Evolutionary conservation across 2,888 invertebrate genomes (phyloP).

Genomic region (Anticlea derivata): DNA sequence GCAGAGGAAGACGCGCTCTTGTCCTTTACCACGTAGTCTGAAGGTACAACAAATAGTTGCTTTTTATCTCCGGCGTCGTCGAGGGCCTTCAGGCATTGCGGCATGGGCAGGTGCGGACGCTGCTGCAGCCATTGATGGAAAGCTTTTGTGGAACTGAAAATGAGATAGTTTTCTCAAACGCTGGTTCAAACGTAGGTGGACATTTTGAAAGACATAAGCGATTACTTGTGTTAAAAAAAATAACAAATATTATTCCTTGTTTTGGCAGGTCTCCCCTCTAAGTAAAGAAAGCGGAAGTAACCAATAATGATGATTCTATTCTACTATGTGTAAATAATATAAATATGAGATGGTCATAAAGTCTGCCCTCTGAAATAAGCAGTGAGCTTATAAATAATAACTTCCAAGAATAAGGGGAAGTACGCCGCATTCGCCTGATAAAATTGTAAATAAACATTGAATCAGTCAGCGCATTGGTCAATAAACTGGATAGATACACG

Average conservation of each 20-base stretch:
- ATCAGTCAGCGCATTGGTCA: slow-evolving; percentile 12
- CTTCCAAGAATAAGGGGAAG: slow-evolving; percentile 11
- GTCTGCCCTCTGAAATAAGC: background rate
- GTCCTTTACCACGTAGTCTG: slow-evolving; percentile 62
- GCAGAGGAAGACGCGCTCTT: slow-evolving; percentile 42
- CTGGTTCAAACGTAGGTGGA: no score
- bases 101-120: slow-evolving; percentile 64
- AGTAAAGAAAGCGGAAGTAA: no score
- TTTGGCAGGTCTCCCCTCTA: no score
- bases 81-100: slow-evolving; percentile 53
- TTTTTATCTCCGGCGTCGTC: slow-evolving; percentile 58
- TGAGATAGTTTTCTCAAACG: background rate
- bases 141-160: slow-evolving; percentile 68
- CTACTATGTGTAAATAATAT: no score
- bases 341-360: no score
- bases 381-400: background rate
- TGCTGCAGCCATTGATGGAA: slow-evolving; percentile 65
- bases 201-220: no score
- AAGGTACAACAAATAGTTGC: slow-evolving; percentile 65
- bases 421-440: background rate
- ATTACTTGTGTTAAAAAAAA: no score
- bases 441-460: slow-evolving; percentile 7
- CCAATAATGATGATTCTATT: no score
- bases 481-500: slow-evolving; percentile 14
- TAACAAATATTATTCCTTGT: no score